These are phyloP conservation scores for Trichogramma dendrolimi DNA, from an alignment of 2,888 invertebrate species.

Conservation along the genomic window DNA sequence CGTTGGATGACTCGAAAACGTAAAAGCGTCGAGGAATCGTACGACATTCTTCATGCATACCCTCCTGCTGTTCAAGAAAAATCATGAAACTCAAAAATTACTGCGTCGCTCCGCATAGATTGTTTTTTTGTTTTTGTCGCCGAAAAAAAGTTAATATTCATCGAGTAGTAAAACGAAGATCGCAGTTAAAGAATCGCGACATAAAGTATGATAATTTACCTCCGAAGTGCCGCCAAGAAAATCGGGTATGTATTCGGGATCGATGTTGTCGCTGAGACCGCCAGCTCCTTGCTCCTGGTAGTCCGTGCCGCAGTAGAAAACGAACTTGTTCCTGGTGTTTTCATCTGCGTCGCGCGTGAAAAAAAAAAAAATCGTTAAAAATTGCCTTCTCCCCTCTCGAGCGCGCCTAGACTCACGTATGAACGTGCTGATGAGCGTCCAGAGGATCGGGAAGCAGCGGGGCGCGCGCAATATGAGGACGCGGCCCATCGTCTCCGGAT, in stretches of 20 bases:
- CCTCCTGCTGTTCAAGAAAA: constrained; percentile 44
- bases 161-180: no score
- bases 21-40: constrained; percentile 50
- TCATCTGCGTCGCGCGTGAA: constrained; percentile 62
- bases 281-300: constrained; percentile 70
- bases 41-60: constrained; percentile 45
- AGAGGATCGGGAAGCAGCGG: constrained; percentile 88
- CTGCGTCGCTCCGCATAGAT: background rate
- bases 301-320: constrained; percentile 87
- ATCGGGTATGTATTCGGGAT: constrained; percentile 80
- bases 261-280: constrained; percentile 80
- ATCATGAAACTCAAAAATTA: constrained; percentile 1
- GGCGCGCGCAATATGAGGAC: constrained; percentile 89
- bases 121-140: background rate
- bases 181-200: no score
- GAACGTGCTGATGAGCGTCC: constrained; percentile 92
- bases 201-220: constrained; percentile 53
- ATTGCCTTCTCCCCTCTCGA: background rate
- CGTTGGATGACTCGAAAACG: constrained; percentile 46
- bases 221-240: constrained; percentile 87
- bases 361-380: constrained; percentile 9
- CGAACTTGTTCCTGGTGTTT: constrained; percentile 84
- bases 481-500: constrained; percentile 91
- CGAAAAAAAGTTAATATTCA: background rate
- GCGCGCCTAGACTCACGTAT: constrained; percentile 62